These are phyloP conservation scores for Carollia perspicillata DNA, from an alignment of 2,113 vertebrate genomes.

Conservation along the genomic window DNA sequence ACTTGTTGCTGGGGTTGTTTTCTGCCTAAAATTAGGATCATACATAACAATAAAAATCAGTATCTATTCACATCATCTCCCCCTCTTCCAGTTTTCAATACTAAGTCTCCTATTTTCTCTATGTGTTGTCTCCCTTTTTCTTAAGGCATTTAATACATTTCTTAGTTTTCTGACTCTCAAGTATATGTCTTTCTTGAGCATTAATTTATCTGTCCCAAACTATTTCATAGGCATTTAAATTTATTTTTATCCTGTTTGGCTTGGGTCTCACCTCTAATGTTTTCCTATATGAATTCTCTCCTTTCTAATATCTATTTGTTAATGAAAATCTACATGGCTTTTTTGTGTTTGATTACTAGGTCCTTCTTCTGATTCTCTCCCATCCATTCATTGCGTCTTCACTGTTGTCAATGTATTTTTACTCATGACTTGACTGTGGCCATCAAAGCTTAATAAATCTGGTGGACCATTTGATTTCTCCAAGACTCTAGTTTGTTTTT, in stretches of 20 bases:
- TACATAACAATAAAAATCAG: not conserved
- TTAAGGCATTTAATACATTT: not conserved
- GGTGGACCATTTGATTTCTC: not conserved
- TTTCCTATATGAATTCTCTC: not conserved
- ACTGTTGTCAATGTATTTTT: not conserved
- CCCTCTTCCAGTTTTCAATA: not conserved
- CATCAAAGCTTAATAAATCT: not conserved
- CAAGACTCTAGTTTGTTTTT: not conserved
- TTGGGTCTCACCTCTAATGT: not conserved
- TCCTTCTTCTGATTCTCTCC: not conserved
- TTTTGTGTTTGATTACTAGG: not conserved
- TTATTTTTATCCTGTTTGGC: not conserved
- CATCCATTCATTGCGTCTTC: not conserved
- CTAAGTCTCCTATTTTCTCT: not conserved
- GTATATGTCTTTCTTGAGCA: not conserved
- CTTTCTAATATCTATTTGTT: not conserved
- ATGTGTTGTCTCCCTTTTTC: not conserved
- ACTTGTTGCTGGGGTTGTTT: not conserved
- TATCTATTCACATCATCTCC: not conserved
- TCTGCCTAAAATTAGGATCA: not conserved
- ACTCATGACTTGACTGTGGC: not conserved
- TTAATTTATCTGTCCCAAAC: not conserved
- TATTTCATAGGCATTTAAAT: not conserved
- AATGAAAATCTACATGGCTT: not conserved
- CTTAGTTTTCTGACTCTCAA: conserved; percentile 7